A percentile compares a stretch with the other conserved stretches of the same genome.
Evolutionary conservation across 2,888 invertebrate species (phyloP).

Genomic region (Ditula angustiorana): DNA sequence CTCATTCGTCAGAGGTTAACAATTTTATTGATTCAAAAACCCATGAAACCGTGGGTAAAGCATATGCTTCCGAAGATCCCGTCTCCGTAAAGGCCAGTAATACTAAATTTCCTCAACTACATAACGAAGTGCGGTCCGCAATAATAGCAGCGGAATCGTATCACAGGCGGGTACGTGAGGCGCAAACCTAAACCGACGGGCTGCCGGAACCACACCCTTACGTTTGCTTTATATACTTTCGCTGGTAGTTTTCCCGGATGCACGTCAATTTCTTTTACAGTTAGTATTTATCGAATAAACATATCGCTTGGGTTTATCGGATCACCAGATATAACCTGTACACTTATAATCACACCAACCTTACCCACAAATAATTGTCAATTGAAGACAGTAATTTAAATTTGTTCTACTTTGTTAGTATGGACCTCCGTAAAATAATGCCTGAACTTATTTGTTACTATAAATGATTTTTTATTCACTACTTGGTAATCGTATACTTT

Average conservation of each 20-base stretch:
- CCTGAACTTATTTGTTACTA: too few relatives aligned
- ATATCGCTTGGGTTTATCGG: too few relatives aligned
- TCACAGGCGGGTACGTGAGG: slow-evolving; percentile 64
- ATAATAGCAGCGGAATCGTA: slow-evolving; percentile 61
- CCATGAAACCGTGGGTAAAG: background rate
- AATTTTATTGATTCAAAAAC: too few relatives aligned
- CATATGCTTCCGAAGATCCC: background rate
- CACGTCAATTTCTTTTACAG: background rate
- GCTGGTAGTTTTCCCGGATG: background rate
- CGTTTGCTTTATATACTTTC: background rate
- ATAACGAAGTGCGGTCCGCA: slow-evolving; percentile 48
- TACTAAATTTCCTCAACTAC: slow-evolving; percentile 40
- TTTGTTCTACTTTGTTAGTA: too few relatives aligned
- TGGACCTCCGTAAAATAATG: too few relatives aligned
- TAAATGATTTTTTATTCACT: too few relatives aligned
- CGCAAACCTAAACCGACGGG: slow-evolving; percentile 51
- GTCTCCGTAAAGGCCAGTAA: slow-evolving; percentile 18
- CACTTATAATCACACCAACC: too few relatives aligned
- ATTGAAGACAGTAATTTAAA: too few relatives aligned
- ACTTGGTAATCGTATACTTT: too few relatives aligned
- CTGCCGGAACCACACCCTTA: slow-evolving; percentile 13
- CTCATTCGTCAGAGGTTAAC: too few relatives aligned
- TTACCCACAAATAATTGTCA: too few relatives aligned
- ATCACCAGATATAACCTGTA: too few relatives aligned
- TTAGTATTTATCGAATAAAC: background rate